These are phyloP conservation scores for Iphiclides podalirius DNA, from an alignment of 2,888 invertebrate genomes.

Conservation along the genomic window DNA sequence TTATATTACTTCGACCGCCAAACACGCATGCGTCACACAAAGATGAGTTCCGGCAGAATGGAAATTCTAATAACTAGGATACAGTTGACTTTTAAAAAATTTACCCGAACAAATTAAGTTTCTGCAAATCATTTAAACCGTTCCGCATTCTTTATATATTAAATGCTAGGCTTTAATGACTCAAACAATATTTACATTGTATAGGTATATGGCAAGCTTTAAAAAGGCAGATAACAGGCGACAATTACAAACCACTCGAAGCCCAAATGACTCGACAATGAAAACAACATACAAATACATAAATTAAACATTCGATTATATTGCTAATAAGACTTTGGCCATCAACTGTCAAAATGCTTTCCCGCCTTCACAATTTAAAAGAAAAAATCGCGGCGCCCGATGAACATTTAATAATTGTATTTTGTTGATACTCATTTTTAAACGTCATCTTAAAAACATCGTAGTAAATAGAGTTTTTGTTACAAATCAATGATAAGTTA, in stretches of 20 bases:
- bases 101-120: conserved; percentile 4
- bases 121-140: conserved; percentile 5
- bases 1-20: conserved; percentile 9
- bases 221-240: background rate
- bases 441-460: background rate
- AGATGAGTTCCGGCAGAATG: conserved; percentile 13
- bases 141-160: conserved; percentile 11
- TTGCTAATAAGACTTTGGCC: conserved; percentile 21
- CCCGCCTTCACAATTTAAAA: conserved; percentile 17
- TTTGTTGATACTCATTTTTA: background rate
- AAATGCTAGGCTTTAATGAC: conserved; percentile 3
- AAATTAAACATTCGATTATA: conserved; percentile 5
- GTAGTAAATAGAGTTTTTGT: background rate
- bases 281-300: conserved; percentile 11
- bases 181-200: background rate
- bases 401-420: conserved; percentile 2
- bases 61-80: conserved; percentile 1
- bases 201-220: background rate
- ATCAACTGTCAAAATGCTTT: conserved; percentile 21
- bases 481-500: too few relatives aligned
- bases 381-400: conserved; percentile 4
- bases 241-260: background rate
- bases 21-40: conserved; percentile 8
- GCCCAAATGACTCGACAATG: background rate
- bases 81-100: conserved; percentile 2